phyloP scores from a whole-genome alignment of 2,888 invertebrate genomes.

The Diachrysia chrysitis region DNA sequence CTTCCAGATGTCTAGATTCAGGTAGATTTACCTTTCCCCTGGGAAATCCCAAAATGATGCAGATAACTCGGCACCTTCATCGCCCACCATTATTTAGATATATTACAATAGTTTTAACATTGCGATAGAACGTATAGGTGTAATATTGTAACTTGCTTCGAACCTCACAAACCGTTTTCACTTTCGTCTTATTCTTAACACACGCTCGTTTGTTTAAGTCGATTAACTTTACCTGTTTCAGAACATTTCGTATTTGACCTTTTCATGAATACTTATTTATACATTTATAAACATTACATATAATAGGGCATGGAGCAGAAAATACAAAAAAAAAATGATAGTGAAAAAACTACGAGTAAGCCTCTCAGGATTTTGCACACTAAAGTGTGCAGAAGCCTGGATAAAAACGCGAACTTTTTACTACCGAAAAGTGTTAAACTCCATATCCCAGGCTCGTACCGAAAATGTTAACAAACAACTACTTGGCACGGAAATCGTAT shows the following conservation, averaged over 20 bases:
- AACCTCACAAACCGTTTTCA: background rate
- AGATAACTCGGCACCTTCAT: slow-evolving; percentile 36
- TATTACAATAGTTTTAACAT: slow-evolving; percentile 13
- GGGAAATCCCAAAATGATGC: slow-evolving; percentile 48
- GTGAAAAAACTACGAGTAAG: background rate
- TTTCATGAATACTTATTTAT: background rate
- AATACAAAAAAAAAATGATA: background rate
- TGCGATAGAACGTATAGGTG: background rate
- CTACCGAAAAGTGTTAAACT: background rate
- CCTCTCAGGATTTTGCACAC: background rate
- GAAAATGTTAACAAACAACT: slow-evolving; percentile 6
- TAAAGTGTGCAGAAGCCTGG: background rate
- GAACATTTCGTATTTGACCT: background rate
- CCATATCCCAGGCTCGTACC: background rate
- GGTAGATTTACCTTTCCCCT: slow-evolving; percentile 43
- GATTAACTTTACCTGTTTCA: background rate
- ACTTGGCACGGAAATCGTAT: slow-evolving; percentile 1
- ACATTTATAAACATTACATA: background rate
- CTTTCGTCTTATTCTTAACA: background rate
- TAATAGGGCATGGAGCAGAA: background rate
- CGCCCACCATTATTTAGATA: slow-evolving; percentile 36
- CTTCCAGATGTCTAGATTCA: slow-evolving; percentile 40
- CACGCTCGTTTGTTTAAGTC: background rate
- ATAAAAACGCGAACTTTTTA: background rate
- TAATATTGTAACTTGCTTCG: background rate